Percentiles rank a stretch among this genome's conserved stretches.
Evolutionary conservation across 2,888 invertebrate genomes (phyloP).

Genomic region (Seladonia tumulorum): DNA sequence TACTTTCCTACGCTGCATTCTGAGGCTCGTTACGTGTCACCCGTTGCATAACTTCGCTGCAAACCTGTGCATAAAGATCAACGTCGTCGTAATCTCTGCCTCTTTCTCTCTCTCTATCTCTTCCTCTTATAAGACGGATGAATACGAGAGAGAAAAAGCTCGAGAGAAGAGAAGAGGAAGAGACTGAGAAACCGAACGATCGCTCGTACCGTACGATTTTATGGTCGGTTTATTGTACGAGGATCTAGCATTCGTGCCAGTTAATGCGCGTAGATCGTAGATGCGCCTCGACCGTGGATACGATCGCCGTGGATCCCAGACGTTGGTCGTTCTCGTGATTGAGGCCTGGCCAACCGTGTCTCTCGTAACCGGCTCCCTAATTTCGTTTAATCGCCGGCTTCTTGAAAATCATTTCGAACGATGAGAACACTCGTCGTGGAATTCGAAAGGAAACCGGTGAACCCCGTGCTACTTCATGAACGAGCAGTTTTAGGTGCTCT

Average conservation of each 20-base stretch:
- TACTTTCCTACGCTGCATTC: slow-evolving; percentile 20
- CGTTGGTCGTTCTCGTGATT: slow-evolving; percentile 8
- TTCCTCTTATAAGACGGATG: background rate
- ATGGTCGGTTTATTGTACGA: slow-evolving; percentile 41
- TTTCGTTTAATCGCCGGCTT: background rate
- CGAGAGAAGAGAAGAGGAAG: background rate
- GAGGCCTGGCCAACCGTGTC: background rate
- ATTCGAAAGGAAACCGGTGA: slow-evolving; percentile 17
- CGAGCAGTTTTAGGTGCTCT: background rate
- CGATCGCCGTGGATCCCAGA: background rate
- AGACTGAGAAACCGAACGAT: slow-evolving; percentile 8
- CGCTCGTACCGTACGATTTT: slow-evolving; percentile 28
- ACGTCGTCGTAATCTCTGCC: slow-evolving; percentile 21
- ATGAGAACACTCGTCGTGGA: background rate
- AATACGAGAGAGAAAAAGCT: background rate
- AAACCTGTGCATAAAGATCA: slow-evolving; percentile 26
- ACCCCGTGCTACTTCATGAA: slow-evolving; percentile 8
- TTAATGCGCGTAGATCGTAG: slow-evolving; percentile 16
- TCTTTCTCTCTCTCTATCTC: background rate
- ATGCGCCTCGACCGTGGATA: slow-evolving; percentile 10
- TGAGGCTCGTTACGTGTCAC: slow-evolving; percentile 19
- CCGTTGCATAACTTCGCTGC: slow-evolving; percentile 24
- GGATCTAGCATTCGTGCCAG: slow-evolving; percentile 31
- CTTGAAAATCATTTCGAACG: background rate
- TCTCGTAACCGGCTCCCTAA: slow-evolving; percentile 1